These are phyloP conservation scores for Megalops cyprinoides DNA, from an alignment of 2,797 vertebrate species.

Conservation along the genomic window DNA sequence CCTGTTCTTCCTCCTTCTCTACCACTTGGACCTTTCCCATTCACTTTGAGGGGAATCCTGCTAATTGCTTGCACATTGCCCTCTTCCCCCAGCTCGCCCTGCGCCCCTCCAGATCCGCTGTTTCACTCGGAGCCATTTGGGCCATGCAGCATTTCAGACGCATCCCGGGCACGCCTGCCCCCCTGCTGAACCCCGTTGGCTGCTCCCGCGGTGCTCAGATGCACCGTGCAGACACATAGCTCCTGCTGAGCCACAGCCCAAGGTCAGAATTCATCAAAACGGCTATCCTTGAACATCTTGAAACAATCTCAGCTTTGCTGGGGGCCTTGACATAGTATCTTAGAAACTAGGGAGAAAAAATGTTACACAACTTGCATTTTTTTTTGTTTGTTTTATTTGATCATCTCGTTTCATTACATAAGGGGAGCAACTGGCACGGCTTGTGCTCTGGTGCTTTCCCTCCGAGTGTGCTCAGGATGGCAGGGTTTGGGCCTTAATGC, in stretches of 20 bases:
- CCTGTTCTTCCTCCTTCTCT: background rate
- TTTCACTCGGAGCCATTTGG: too few relatives aligned
- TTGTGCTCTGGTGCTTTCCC: background rate
- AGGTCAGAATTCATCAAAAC: constrained; percentile 53
- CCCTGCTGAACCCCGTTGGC: background rate
- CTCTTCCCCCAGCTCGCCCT: constrained; percentile 52
- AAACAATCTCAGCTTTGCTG: constrained; percentile 62
- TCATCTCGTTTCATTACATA: constrained; percentile 9
- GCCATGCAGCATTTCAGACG: constrained; percentile 18
- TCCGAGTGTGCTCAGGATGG: background rate
- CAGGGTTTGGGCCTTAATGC: too few relatives aligned
- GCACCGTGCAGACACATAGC: constrained; percentile 20
- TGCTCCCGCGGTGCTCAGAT: too few relatives aligned
- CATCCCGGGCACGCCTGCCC: background rate
- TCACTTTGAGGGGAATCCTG: constrained; percentile 64
- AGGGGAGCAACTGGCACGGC: background rate
- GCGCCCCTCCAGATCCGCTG: constrained; percentile 11
- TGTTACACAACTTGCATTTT: constrained; percentile 16
- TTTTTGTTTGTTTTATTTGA: constrained; percentile 20
- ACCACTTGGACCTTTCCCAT: background rate
- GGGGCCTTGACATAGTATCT: constrained; percentile 36
- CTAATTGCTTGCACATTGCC: constrained; percentile 73
- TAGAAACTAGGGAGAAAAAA: constrained; percentile 24
- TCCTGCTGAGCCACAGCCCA: constrained; percentile 29
- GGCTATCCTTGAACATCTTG: constrained; percentile 66